Evolutionary conservation across 1,140 invertebrate genomes (phyloP).

Genomic region (Forficula auricularia): DNA sequence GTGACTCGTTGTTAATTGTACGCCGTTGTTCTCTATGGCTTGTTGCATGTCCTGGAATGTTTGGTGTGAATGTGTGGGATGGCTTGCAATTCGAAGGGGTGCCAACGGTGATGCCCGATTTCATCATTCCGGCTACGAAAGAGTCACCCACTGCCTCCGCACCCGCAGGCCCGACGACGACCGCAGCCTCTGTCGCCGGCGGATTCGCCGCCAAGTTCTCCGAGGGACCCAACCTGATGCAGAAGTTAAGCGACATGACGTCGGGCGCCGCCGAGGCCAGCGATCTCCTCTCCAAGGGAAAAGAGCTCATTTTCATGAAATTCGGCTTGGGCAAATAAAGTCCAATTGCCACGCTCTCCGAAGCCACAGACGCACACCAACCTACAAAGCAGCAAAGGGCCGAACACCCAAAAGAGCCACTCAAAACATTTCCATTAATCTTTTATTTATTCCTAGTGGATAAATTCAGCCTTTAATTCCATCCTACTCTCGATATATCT

Average conservation of each 20-base stretch:
- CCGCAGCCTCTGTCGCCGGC: not conserved
- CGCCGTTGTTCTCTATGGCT: no score
- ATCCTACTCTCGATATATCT: no score
- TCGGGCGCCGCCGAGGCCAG: constrained; percentile 45
- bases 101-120: constrained; percentile 22
- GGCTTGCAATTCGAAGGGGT: constrained; percentile 14
- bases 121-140: constrained; percentile 16
- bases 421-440: no score
- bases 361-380: no score
- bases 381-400: no score
- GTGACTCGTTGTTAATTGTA: no score
- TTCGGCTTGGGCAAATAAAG: constrained; percentile 49
- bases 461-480: no score
- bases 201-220: constrained; percentile 10
- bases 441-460: no score
- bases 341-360: no score
- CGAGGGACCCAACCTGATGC: constrained; percentile 51
- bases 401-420: no score
- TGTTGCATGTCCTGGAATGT: constrained; percentile 7
- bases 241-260: constrained; percentile 61
- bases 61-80: not conserved
- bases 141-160: constrained; percentile 12
- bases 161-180: not conserved
- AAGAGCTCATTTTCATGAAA: constrained; percentile 80
- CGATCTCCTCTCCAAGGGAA: constrained; percentile 65